These are phyloP conservation scores for Drosophila subpulchrella DNA, from an alignment of 1,140 invertebrate species.

Conservation along the genomic window DNA sequence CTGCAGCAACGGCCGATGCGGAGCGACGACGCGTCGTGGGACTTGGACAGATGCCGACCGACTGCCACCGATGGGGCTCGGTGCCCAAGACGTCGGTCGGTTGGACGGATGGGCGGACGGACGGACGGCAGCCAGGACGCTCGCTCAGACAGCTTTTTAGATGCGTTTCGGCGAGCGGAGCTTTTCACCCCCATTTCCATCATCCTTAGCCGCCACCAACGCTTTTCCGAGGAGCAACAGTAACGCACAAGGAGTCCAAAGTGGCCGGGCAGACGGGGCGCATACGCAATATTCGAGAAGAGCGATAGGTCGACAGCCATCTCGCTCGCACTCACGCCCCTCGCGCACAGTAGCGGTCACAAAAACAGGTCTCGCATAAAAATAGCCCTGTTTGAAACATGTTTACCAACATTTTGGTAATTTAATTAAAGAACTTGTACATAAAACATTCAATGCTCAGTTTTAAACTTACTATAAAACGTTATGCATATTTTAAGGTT, in stretches of 20 bases:
- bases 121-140: constrained; percentile 24
- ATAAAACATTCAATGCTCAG: no score
- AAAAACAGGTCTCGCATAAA: no score
- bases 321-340: neutral
- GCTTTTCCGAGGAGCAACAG: constrained; percentile 25
- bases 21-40: constrained; percentile 65
- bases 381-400: neutral
- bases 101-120: neutral
- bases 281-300: constrained; percentile 43
- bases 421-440: no score
- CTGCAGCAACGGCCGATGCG: constrained; percentile 38
- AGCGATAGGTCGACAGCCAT: neutral
- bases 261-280: constrained; percentile 25
- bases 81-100: neutral
- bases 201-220: neutral
- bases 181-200: constrained; percentile 13
- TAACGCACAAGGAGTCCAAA: constrained; percentile 15
- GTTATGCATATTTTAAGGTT: no score
- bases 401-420: no score
- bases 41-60: constrained; percentile 74
- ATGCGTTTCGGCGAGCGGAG: constrained; percentile 6
- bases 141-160: constrained; percentile 36
- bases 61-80: constrained; percentile 37
- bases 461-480: no score
- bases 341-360: neutral